phyloP scores from a whole-genome alignment of 2,113 vertebrate genomes.

The Prunella himalayana region DNA sequence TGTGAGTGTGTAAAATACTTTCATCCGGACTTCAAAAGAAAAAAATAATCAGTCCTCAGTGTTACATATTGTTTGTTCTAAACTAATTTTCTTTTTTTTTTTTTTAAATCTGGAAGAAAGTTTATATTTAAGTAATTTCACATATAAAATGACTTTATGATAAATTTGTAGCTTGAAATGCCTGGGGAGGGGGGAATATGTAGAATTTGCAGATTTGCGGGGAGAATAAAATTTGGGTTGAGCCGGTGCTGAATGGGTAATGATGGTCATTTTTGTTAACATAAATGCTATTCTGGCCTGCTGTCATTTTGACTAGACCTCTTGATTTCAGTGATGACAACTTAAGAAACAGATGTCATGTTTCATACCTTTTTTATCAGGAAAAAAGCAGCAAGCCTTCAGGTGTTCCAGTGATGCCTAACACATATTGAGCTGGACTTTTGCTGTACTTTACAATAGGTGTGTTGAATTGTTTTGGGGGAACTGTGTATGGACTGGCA shows the following conservation, averaged over 20 bases:
- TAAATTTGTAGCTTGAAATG: slow-evolving; percentile 47
- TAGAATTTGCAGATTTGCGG: slow-evolving; percentile 26
- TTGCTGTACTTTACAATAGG: slow-evolving; percentile 77
- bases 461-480: slow-evolving; percentile 71
- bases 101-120: slow-evolving; percentile 31
- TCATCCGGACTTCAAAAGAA: slow-evolving; percentile 34
- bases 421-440: slow-evolving; percentile 77
- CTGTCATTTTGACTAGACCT: slow-evolving; percentile 69
- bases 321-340: slow-evolving; percentile 68
- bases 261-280: slow-evolving; percentile 29
- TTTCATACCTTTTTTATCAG: slow-evolving; percentile 81
- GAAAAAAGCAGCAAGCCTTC: slow-evolving; percentile 84
- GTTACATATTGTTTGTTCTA: slow-evolving; percentile 52
- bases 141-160: slow-evolving; percentile 7
- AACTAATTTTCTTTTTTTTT: slow-evolving; percentile 41
- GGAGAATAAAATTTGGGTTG: slow-evolving; percentile 40
- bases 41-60: slow-evolving; percentile 31
- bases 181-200: slow-evolving; percentile 12
- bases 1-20: background rate
- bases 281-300: slow-evolving; percentile 65
- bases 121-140: slow-evolving; percentile 12
- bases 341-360: slow-evolving; percentile 73
- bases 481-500: slow-evolving; percentile 75
- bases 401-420: slow-evolving; percentile 82
- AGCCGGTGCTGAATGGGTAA: slow-evolving; percentile 34